These are phyloP conservation scores for Columba livia DNA, from an alignment of 2,113 vertebrate genomes.

Conservation along the genomic window DNA sequence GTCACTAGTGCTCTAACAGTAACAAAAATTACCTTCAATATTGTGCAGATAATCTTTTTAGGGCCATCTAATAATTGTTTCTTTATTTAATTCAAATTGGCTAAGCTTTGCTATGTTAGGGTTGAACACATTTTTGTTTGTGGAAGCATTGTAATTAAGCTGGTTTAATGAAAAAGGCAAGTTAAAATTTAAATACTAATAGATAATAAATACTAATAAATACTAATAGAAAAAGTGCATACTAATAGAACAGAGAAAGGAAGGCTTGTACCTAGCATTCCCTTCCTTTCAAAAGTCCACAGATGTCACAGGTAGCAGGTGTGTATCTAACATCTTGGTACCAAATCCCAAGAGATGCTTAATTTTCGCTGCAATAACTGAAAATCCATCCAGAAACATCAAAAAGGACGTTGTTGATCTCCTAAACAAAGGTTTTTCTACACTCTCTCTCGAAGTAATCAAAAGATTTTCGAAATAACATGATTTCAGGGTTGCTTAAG, in stretches of 20 bases:
- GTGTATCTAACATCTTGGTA: rapidly evolving
- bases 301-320: neutral
- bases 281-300: neutral
- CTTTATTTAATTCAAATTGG: neutral
- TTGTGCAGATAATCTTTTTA: neutral
- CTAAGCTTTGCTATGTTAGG: neutral
- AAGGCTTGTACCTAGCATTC: neutral
- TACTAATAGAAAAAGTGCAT: neutral
- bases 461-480: neutral
- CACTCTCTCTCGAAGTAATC: neutral
- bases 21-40: neutral
- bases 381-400: neutral
- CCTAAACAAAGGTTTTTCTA: neutral
- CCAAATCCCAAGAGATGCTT: neutral
- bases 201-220: too few relatives aligned
- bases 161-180: neutral
- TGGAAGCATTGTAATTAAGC: neutral
- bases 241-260: neutral
- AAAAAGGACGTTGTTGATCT: neutral
- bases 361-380: neutral
- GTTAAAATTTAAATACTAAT: neutral
- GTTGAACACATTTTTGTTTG: neutral
- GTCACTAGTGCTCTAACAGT: neutral
- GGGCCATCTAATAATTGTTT: neutral
- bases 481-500: neutral